Evolutionary conservation across 2,113 vertebrate genomes (phyloP), one percentile per base, ranked within the genome.

Genomic region (Pseudorasbora parva): DNA sequence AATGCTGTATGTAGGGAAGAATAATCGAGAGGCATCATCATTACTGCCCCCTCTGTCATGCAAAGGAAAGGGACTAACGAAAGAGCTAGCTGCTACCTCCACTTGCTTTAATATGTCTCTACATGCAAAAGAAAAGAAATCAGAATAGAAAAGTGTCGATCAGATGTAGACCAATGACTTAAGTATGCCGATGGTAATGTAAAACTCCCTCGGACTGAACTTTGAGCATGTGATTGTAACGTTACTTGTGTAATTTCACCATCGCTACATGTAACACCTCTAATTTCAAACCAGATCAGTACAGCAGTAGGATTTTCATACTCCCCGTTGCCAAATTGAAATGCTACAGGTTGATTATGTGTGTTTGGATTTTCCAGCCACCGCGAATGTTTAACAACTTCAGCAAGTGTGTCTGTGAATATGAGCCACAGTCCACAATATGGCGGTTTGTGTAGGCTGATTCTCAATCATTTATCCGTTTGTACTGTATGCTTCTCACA

Each of bases 21-120:
- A 78, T 45, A 72, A 81, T 37, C 56, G 51, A 72, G 85, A 84
- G 78, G 60, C 62, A 82, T 75, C 64, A 85, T 72, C 66, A 82
- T 64, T 86, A 82, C 77, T 85, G 85, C 85, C 87, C 85, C 82
- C 86, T 86, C 83, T 89, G 87, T 81, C 85, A 88, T 82, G 59
- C 76, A 87, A 47, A 57, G 83, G 73, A 54, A 86, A 83, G 82
- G 81, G 80, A 78, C 74, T 51, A 75, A 76, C 30, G 66, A 83
- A 41, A 77, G 66, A 64, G 83, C 85, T 86, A 86, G 68, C 81
- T 77, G 85, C 74, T 86, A 86, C 60, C 21, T 59, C 27, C 77
- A 59, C 62, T 54, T 81, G 49, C 30, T 41, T 47, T 49, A 62
- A 37, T 10, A 49, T 60, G 23, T 43, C 10, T 74, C 43, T 33